These are phyloP conservation scores for Enteromius paludinosus DNA, from an alignment of 2,797 vertebrate species.

Conservation along the genomic window DNA sequence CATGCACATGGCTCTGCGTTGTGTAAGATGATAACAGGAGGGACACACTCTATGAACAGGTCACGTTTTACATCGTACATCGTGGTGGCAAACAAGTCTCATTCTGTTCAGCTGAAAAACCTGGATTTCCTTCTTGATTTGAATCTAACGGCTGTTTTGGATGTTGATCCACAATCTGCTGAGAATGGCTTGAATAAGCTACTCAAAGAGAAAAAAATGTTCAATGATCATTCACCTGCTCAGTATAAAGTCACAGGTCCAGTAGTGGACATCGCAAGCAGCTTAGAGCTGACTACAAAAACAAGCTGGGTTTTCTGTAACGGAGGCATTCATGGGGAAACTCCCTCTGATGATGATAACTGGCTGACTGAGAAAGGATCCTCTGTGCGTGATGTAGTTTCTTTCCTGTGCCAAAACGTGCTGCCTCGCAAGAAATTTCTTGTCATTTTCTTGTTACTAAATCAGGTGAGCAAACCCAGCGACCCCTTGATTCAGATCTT, in stretches of 20 bases:
- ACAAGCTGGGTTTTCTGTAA: constrained; percentile 76
- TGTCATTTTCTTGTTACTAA: constrained; percentile 71
- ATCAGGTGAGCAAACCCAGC: constrained; percentile 66
- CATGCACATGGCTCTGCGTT: constrained; percentile 73
- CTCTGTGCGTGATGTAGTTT: constrained; percentile 70
- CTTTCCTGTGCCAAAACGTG: constrained; percentile 72
- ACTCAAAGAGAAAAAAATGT: constrained; percentile 67
- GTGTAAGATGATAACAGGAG: constrained; percentile 80
- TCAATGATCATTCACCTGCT: constrained; percentile 63
- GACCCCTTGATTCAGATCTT: constrained; percentile 76
- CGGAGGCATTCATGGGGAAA: constrained; percentile 61
- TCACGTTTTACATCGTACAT: constrained; percentile 80
- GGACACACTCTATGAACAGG: constrained; percentile 75
- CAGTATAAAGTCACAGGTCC: constrained; percentile 72
- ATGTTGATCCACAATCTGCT: constrained; percentile 83
- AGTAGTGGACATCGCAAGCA: constrained; percentile 67
- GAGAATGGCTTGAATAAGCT: constrained; percentile 69
- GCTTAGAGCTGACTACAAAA: constrained; percentile 67
- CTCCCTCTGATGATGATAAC: constrained; percentile 62
- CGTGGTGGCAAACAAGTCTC: constrained; percentile 81
- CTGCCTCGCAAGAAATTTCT: constrained; percentile 70
- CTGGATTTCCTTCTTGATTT: constrained; percentile 80
- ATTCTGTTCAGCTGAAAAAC: constrained; percentile 70
- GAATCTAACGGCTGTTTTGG: constrained; percentile 78
- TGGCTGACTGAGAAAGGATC: constrained; percentile 73